Base-by-base conservation (phyloP, 1,140 invertebrate genomes). In the Brachionus sp. region DNA sequence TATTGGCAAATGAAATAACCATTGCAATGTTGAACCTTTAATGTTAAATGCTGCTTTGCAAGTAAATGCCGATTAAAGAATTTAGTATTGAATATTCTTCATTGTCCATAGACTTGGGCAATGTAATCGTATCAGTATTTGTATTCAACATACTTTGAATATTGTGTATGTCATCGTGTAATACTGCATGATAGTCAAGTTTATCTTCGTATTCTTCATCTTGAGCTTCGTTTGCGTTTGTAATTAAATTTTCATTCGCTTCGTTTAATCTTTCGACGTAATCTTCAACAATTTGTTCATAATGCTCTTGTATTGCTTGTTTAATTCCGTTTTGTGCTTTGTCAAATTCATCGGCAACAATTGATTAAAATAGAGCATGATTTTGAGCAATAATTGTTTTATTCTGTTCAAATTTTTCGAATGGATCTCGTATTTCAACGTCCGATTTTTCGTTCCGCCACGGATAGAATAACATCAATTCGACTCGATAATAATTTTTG, bases 31-130 rank as follows among this genome's bases (percentile, higher is more conserved):
- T 39, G 66, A 35, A 3, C 66, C 66, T 35, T 35, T 29, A 2
- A 70, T 70, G n/a, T 70, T 70, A 19, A 70, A 70, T 3, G 66
- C 25, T 35, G 33, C 66, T 70, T 70, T 70, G 9, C 66, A 29
- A 9, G 66, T 70, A 70, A 70, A 70, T 37, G 66, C 25, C 5
- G 25, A 13, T 5, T 37, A 39, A 70, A 70, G 25, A 70, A 13
- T 7, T 39, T 1, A 35, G 2, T 70, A 3, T 12, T 35, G 25
- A 0, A 0, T 70, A 70, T 70, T 70, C 25, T 2, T 70, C 33
- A 39, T 39, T 16, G 6, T 9, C 0, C 1, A 16, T 35, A 13
- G 5, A 13, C 25, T 33, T 35, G 4, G 66, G 66, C n/a, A 70
- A 37, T 1, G n/a, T 70, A n/a, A 70, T 70, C n/a, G 66, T 3